Evolutionary conservation across 2,113 vertebrate species (phyloP).

Genomic region (Rafetus swinhoei): DNA sequence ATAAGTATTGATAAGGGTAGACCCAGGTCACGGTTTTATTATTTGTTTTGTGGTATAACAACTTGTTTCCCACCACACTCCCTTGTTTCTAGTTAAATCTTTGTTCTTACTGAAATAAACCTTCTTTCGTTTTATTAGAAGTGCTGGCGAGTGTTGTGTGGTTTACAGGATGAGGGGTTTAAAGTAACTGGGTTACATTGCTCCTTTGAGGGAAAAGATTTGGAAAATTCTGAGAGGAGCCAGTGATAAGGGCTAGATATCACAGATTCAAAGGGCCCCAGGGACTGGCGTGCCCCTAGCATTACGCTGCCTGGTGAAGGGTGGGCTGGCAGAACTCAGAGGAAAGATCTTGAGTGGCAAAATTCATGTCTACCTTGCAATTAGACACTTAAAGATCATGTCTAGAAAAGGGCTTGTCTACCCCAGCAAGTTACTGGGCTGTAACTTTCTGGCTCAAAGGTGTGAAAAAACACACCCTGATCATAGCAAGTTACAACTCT

Average conservation of each 20-base stretch:
- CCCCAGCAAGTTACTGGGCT: too few relatives aligned
- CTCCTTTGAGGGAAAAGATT: neutral
- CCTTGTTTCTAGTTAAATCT: neutral
- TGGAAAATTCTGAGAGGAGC: neutral
- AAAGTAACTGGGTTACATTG: neutral
- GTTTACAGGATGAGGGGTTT: neutral
- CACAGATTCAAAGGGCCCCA: neutral
- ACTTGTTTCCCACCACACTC: neutral
- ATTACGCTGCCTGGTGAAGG: neutral
- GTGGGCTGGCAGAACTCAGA: neutral
- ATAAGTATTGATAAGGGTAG: neutral
- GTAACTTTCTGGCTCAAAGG: too few relatives aligned
- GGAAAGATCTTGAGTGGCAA: neutral
- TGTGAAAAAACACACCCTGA: too few relatives aligned
- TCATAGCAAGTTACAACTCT: too few relatives aligned
- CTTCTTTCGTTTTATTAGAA: neutral
- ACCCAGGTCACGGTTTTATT: neutral
- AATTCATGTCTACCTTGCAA: neutral
- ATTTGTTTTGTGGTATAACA: neutral
- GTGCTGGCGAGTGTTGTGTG: neutral
- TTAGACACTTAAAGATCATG: neutral
- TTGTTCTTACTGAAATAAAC: neutral
- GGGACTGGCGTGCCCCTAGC: neutral
- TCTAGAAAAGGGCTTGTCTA: neutral
- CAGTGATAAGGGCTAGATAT: neutral